These are phyloP conservation scores for Leptogaster cylindrica DNA, from an alignment of 2,888 invertebrate genomes.

Conservation along the genomic window DNA sequence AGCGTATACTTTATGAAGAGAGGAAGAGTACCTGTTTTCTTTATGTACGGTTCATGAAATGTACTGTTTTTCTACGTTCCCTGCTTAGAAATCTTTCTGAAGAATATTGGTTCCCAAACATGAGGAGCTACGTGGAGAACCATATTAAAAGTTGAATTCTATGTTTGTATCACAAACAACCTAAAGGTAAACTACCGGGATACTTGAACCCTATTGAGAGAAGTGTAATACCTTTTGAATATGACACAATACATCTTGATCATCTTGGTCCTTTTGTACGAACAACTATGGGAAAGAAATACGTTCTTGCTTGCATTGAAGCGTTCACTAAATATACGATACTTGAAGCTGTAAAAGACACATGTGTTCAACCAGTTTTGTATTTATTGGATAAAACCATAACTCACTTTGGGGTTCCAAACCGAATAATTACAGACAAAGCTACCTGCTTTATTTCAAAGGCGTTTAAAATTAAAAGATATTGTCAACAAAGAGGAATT, in stretches of 20 bases:
- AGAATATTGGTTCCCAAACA: too few relatives aligned
- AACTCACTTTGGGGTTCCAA: not conserved
- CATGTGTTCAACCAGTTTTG: not conserved
- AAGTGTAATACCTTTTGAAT: not conserved
- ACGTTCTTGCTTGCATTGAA: not conserved
- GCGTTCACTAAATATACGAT: not conserved
- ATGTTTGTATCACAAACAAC: not conserved
- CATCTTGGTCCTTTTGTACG: not conserved
- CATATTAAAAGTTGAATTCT: not conserved
- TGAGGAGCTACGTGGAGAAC: not conserved
- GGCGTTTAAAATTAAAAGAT: not conserved
- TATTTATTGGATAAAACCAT: not conserved
- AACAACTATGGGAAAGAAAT: not conserved
- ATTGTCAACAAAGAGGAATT: not conserved
- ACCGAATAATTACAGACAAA: not conserved
- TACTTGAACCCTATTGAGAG: not conserved
- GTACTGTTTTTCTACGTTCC: too few relatives aligned
- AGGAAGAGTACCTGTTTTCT: too few relatives aligned
- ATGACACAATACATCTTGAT: not conserved
- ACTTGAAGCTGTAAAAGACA: not conserved
- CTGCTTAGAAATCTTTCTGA: too few relatives aligned
- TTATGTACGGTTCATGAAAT: too few relatives aligned
- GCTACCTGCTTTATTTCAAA: not conserved
- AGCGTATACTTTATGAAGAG: too few relatives aligned
- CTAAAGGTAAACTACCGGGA: not conserved